These are phyloP conservation scores for Perognathus longimembris DNA, from an alignment of 2,113 vertebrate genomes.

Conservation along the genomic window DNA sequence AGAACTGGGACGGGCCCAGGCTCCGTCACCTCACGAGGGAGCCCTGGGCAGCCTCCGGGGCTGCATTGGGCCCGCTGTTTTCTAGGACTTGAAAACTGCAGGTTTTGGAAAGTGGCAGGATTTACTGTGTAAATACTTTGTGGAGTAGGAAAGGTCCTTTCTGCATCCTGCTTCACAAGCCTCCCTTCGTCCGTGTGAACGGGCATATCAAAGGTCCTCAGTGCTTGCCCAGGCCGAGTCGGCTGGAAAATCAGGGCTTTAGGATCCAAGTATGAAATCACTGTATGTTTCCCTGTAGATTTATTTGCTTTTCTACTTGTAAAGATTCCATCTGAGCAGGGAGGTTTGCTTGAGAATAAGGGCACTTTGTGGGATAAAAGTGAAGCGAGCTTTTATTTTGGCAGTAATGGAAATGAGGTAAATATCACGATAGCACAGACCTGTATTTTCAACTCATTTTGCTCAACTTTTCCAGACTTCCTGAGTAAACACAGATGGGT, in stretches of 20 bases:
- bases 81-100: background rate
- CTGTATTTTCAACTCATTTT: constrained; percentile 66
- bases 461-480: constrained; percentile 77
- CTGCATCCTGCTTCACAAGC: background rate
- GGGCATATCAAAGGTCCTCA: background rate
- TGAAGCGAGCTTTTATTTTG: constrained; percentile 75
- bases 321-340: constrained; percentile 65
- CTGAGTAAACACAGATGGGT: constrained; percentile 79
- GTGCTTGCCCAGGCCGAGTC: constrained; percentile 22
- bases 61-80: background rate
- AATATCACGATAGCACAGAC: constrained; percentile 68
- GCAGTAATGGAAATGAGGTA: constrained; percentile 70
- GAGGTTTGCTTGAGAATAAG: constrained; percentile 69
- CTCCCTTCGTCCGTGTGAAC: background rate
- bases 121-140: background rate
- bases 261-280: constrained; percentile 78
- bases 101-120: background rate
- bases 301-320: constrained; percentile 72
- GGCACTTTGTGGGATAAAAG: constrained; percentile 72
- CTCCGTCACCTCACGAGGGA: rapidly evolving
- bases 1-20: background rate
- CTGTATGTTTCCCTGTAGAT: constrained; percentile 75
- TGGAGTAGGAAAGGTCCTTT: background rate
- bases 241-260: constrained; percentile 65
- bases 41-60: too few relatives aligned